phyloP scores from a whole-genome alignment of 1,140 invertebrate genomes.

The Meloidogyne hapla region DNA sequence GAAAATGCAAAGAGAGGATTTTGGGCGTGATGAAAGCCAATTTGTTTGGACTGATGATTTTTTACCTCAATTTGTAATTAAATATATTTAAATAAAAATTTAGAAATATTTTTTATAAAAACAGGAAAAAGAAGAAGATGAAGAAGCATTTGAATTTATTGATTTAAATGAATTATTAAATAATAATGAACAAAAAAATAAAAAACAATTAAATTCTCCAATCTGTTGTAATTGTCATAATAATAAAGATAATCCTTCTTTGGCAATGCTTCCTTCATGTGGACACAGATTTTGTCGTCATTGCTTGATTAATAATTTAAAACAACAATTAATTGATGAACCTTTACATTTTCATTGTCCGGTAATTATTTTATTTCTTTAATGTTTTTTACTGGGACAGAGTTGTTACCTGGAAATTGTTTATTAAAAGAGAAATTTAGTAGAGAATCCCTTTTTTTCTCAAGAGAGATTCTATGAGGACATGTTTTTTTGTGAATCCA shows the following conservation, averaged over 20 bases:
- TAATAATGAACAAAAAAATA: neutral
- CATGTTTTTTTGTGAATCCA: too few species aligned
- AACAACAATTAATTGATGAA: neutral
- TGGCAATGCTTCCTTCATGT: conserved; percentile 16
- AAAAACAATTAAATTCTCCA: neutral
- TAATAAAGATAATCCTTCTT: neutral
- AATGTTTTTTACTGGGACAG: too few species aligned
- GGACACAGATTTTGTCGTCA: conserved; percentile 15
- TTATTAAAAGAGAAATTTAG: too few species aligned
- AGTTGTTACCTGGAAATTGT: too few species aligned
- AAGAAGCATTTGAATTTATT: conserved; percentile 22
- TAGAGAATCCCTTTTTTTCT: too few species aligned
- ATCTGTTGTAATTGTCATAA: neutral
- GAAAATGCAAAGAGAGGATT: conserved; percentile 6
- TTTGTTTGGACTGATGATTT: conserved; percentile 20
- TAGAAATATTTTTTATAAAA: conserved; percentile 6
- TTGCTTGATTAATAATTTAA: conserved; percentile 13
- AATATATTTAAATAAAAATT: neutral
- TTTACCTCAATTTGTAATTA: neutral
- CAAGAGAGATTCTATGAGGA: too few species aligned
- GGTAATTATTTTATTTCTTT: neutral
- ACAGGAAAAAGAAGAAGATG: neutral
- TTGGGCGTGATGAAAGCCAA: neutral
- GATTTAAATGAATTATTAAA: conserved; percentile 12
- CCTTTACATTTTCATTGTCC: conserved; percentile 2